A percentile compares a stretch with the other conserved stretches of the same genome.
Evolutionary conservation across 2,113 vertebrate species (phyloP).

Genomic region (Etheostoma spectabile): DNA sequence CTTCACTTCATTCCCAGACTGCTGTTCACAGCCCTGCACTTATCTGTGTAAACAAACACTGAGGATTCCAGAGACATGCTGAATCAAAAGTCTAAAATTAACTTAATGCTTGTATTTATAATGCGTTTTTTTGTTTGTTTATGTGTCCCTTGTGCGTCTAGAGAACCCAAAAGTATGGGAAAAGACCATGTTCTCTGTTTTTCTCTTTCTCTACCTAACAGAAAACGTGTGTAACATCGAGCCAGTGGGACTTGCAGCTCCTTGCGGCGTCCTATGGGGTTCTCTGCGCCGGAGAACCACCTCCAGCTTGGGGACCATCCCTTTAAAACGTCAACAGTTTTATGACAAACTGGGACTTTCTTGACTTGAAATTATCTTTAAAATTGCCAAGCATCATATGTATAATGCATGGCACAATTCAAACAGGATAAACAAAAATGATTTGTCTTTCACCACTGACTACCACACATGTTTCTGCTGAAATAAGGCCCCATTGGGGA

Average conservation of each 20-base stretch:
- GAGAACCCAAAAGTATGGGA: background rate
- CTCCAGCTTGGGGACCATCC: no score
- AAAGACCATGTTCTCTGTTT: background rate
- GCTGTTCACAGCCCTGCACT: slow-evolving; percentile 27
- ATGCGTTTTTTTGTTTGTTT: background rate
- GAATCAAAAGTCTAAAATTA: background rate
- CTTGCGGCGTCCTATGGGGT: no score
- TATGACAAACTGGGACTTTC: no score
- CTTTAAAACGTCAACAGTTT: no score
- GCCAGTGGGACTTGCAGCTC: background rate
- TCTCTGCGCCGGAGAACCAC: no score
- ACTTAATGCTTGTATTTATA: background rate
- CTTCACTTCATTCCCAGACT: slow-evolving; percentile 27
- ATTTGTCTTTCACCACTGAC: no score
- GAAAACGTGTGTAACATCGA: background rate
- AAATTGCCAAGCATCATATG: no score
- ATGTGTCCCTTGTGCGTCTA: background rate
- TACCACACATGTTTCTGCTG: no score
- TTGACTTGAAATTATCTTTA: no score
- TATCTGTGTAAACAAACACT: slow-evolving; percentile 35
- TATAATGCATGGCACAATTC: no score
- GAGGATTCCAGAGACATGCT: background rate
- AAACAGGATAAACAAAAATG: no score
- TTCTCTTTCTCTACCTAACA: background rate
- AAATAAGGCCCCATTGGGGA: no score